Base-by-base conservation (phyloP, 2,113 vertebrate genomes). In the Camelus bactrianus region DNA sequence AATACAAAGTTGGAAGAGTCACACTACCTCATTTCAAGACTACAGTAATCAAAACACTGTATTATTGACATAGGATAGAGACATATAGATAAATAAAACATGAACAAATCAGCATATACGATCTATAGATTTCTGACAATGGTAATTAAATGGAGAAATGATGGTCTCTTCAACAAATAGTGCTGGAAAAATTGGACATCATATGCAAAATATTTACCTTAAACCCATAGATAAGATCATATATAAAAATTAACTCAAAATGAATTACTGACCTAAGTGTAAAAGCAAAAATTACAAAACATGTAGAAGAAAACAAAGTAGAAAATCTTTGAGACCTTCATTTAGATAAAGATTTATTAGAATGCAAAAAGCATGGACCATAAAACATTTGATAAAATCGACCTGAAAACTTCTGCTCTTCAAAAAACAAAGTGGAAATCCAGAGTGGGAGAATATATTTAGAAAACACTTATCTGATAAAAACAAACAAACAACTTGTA, bases 211-310 rank as follows among this genome's bases (percentile, higher is more conserved):
- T 93, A 72, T 79, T 69, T 24, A 58, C 67, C 20, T 73, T 83
- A 50, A 69, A 3, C 4, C 42, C 17, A 87, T 90, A 96, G 50
- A 1, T 83, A 83, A 69, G 32, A 69, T 4, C 6, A 73, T 73
- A 76, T 26, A 76, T 3, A 96, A 95, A 82, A 77, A 87, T 80
- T 42, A 58, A 65, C 32, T 82, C 67, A 89, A 94, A 96, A 83
- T 87, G 5, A 69, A n/a, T 54, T 80, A 76, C 4, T 46, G 38
- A 79, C 3, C 26, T 72, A 91, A 94, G 72, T 82, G 28, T 58
- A 95, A 92, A 80, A 52, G 46, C 8, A 76, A 91, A 91, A 81
- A 70, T 35, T 72, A 32, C 46, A 72, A 87, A 88, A 93, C 14
- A 11, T 79, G 26, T 64, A n/a, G 54, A 79, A 87, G 38, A 83